Percentiles rank a stretch among this genome's conserved stretches.
Conservation (phyloP, 1,140 invertebrate species). For the Ooceraea biroi region DNA sequence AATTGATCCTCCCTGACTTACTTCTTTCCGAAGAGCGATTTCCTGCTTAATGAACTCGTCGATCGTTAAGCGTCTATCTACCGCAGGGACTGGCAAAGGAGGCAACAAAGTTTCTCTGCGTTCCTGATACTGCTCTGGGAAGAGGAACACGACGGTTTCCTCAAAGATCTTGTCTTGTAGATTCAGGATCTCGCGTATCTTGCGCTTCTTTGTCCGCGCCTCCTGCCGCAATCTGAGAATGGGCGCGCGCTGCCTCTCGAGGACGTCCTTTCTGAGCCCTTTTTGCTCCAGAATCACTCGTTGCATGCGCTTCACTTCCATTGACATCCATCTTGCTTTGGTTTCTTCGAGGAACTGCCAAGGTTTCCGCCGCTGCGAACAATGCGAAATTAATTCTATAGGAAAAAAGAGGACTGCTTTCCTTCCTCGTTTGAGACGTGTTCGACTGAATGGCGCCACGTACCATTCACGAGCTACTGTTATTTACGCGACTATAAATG, state of each 20-base stretch:
- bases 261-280: constrained; percentile 83
- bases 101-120: constrained; percentile 10
- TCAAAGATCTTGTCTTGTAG: constrained; percentile 76
- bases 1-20: constrained; percentile 38
- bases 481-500: constrained; percentile 26
- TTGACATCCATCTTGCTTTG: constrained; percentile 79
- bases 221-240: constrained; percentile 83
- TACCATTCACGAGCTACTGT: constrained; percentile 1
- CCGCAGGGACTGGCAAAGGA: background rate
- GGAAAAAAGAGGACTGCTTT: background rate
- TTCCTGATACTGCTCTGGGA: constrained; percentile 71
- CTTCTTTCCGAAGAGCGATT: constrained; percentile 47
- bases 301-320: constrained; percentile 85
- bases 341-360: constrained; percentile 82
- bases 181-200: constrained; percentile 73
- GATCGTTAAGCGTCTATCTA: background rate
- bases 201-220: constrained; percentile 80
- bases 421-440: background rate
- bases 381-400: constrained; percentile 35
- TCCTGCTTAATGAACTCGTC: constrained; percentile 59
- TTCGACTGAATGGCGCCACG: background rate
- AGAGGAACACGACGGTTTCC: constrained; percentile 73
- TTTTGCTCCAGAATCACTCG: constrained; percentile 84
- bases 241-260: constrained; percentile 83
- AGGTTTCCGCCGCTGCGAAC: constrained; percentile 65